Evolutionary conservation across 1,140 invertebrate genomes (phyloP).

Genomic region (Macrobrachium rosenbergii): DNA sequence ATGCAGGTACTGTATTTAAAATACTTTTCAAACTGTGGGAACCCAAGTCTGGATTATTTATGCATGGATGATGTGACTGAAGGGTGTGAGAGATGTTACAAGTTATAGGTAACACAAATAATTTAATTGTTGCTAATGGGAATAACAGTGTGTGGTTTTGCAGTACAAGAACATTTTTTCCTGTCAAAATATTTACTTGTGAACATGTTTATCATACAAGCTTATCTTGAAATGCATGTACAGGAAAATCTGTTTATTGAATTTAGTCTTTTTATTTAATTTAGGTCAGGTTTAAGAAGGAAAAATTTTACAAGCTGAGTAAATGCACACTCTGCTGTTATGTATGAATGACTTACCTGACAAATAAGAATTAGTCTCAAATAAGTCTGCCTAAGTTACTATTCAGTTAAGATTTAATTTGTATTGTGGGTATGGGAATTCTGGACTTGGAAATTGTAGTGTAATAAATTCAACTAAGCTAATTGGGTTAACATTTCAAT

Average conservation of each 20-base stretch:
- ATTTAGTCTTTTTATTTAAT: conserved; percentile 34
- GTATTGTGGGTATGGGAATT: not conserved
- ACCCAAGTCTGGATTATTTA: conserved; percentile 32
- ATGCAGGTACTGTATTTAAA: not conserved
- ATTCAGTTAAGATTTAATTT: not conserved
- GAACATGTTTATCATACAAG: not conserved
- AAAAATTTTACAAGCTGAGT: conserved; percentile 8
- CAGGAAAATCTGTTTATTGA: conserved; percentile 34
- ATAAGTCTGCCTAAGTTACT: conserved; percentile 15
- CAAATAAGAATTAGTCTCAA: conserved; percentile 11
- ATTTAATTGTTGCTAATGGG: conserved; percentile 39
- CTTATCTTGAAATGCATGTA: conserved; percentile 4
- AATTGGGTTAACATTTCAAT: too few relatives aligned
- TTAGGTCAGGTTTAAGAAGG: conserved; percentile 20
- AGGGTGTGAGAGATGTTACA: not conserved
- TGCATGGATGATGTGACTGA: conserved; percentile 1
- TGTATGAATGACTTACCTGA: conserved; percentile 4
- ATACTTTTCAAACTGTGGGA: not conserved
- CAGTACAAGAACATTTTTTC: conserved; percentile 42
- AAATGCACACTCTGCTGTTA: not conserved
- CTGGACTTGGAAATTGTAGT: not conserved
- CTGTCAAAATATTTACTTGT: not conserved
- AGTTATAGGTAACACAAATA: not conserved
- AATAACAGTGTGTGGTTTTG: conserved; percentile 42
- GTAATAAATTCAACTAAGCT: too few relatives aligned